A percentile compares a stretch with the other conserved stretches of the same genome.
Conservation (phyloP, 2,888 invertebrate genomes). For the Acanthopleura granulata region DNA sequence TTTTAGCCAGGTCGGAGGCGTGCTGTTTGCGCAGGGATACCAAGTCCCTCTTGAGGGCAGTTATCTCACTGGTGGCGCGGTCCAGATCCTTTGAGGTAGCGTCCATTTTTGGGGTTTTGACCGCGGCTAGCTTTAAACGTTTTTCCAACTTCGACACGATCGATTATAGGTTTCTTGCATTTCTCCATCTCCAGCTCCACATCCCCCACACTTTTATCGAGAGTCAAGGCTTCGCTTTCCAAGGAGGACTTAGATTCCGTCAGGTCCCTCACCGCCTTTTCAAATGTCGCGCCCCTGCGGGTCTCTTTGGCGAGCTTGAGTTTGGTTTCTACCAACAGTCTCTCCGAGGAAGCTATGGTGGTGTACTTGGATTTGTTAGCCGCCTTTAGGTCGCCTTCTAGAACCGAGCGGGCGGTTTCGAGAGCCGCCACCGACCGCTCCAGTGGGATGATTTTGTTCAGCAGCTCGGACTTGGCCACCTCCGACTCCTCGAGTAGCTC, state of each 20-base stretch:
- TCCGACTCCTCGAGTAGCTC: background rate
- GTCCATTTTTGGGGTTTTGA: background rate
- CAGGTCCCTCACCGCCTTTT: background rate
- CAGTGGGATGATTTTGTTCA: background rate
- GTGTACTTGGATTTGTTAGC: no score
- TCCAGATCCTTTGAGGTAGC: background rate
- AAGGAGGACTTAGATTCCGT: background rate
- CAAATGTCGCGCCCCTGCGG: background rate
- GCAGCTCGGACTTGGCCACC: background rate
- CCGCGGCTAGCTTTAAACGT: background rate
- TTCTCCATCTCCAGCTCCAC: no score
- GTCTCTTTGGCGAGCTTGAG: background rate
- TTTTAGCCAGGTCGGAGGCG: background rate
- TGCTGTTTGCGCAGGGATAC: background rate
- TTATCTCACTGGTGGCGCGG: background rate
- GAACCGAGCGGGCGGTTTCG: no score
- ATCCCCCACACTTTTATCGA: no score
- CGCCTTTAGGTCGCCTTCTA: no score
- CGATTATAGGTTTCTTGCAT: no score
- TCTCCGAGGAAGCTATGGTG: no score
- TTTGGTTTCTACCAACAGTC: background rate
- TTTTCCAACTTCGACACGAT: background rate
- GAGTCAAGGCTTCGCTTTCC: background rate
- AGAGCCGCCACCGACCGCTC: background rate
- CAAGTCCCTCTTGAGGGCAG: background rate